A percentile compares a stretch with the other conserved stretches of the same genome.
Conservation (phyloP, 2,113 vertebrate genomes). For the Trogon surrucura region DNA sequence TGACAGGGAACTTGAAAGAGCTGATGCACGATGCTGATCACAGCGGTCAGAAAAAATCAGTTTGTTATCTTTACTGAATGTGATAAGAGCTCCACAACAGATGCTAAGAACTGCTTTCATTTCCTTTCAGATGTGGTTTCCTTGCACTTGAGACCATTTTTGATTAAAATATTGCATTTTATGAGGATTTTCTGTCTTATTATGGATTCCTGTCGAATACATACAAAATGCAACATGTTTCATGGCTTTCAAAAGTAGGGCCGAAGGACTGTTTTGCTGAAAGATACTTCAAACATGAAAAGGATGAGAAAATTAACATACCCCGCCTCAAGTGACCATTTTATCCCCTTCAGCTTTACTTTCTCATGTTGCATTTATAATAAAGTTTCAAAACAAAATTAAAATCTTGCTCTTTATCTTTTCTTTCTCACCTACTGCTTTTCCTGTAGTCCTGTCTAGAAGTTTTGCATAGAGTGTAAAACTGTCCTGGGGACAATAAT, state of each 20-base stretch:
- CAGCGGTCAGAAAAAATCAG: background rate
- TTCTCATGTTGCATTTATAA: background rate
- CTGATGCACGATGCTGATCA: background rate
- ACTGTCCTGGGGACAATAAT: background rate
- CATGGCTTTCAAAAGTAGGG: background rate
- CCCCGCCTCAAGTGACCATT: background rate
- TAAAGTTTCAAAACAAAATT: background rate
- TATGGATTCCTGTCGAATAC: background rate
- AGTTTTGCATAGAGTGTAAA: background rate
- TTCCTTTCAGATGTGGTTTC: background rate
- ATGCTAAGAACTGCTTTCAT: background rate
- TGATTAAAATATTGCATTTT: background rate
- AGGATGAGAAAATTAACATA: background rate
- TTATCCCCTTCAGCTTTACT: background rate
- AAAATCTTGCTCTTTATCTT: background rate
- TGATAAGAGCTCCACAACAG: background rate
- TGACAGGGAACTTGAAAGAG: background rate
- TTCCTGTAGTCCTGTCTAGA: background rate
- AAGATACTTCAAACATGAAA: background rate
- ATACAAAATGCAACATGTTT: background rate
- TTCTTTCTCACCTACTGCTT: accelerated
- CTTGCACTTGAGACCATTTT: background rate
- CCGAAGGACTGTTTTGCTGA: background rate
- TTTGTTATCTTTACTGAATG: background rate
- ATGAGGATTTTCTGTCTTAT: background rate